A percentile compares a stretch with the other conserved stretches of the same genome.
Conservation (phyloP, 2,797 vertebrate species). For the Loris lydekkerianus region DNA sequence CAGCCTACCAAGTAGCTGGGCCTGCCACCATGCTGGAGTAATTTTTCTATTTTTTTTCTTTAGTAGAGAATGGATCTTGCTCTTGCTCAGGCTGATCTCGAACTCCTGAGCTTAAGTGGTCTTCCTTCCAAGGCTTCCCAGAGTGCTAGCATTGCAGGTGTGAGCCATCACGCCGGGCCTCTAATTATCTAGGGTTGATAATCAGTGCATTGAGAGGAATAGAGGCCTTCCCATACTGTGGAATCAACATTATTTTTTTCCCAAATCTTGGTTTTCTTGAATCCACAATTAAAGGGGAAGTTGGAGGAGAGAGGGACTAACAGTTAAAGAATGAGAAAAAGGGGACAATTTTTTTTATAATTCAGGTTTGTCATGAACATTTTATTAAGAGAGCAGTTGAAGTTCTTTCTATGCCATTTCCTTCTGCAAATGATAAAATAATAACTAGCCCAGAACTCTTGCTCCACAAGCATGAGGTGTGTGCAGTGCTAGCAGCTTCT, state of each 20-base stretch:
- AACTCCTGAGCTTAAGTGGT: not conserved
- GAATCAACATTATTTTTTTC: not conserved
- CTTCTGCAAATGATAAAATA: not conserved
- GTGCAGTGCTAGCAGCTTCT: not conserved
- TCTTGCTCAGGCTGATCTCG: not conserved
- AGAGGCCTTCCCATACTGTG: not conserved
- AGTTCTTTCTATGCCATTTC: not conserved
- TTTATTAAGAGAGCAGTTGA: not conserved
- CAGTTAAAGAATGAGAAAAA: not conserved
- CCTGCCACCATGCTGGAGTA: not conserved
- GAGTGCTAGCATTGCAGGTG: not conserved
- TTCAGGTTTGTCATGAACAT: not conserved
- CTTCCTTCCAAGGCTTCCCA: not conserved
- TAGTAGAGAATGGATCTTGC: not conserved
- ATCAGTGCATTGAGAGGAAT: not conserved
- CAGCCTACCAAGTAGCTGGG: not conserved
- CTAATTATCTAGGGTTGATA: not conserved
- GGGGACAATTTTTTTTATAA: too few species aligned
- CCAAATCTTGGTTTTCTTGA: not conserved
- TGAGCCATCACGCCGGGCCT: too few species aligned
- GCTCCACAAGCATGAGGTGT: not conserved
- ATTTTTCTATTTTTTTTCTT: not conserved
- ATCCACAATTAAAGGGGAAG: not conserved
- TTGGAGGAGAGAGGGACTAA: not conserved
- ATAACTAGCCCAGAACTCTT: not conserved